Conservation (phyloP, 2,888 invertebrate species). For the Tuberolachnus salignus region DNA sequence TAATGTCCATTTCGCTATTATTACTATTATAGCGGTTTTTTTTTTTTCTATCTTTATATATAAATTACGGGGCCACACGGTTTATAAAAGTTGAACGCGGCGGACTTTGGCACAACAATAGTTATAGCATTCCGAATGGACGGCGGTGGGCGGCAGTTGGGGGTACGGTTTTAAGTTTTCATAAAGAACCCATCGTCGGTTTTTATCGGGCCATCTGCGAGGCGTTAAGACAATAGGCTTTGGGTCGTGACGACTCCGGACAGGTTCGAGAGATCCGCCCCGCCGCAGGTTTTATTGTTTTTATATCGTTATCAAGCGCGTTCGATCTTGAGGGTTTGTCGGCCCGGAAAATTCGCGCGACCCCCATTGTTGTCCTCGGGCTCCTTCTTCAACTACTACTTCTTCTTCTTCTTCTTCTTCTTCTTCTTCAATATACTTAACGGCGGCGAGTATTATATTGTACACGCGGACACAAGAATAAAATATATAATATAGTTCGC, state of each 20-base stretch:
- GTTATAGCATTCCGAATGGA: background rate
- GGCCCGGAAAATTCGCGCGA: slow-evolving; percentile 55
- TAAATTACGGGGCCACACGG: too few species aligned
- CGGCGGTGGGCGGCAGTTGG: background rate
- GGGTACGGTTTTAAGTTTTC: slow-evolving; percentile 50
- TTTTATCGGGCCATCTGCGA: slow-evolving; percentile 53
- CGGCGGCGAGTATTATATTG: too few species aligned
- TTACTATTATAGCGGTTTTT: background rate
- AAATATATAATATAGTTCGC: too few species aligned
- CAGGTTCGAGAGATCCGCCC: slow-evolving; percentile 55
- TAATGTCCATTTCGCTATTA: slow-evolving; percentile 27
- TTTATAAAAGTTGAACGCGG: background rate
- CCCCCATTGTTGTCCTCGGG: slow-evolving; percentile 35
- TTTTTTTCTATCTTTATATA: background rate
- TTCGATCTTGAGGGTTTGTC: slow-evolving; percentile 55
- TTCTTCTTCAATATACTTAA: too few species aligned
- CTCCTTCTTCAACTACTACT: too few species aligned
- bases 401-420: too few species aligned
- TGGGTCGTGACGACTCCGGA: slow-evolving; percentile 54
- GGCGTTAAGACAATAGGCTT: slow-evolving; percentile 56
- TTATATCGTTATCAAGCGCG: slow-evolving; percentile 47
- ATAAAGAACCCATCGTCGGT: slow-evolving; percentile 49
- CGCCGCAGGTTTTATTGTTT: slow-evolving; percentile 55
- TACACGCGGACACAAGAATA: too few species aligned
- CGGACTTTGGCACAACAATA: slow-evolving; percentile 1